Evolutionary conservation across 2,888 invertebrate genomes (phyloP).

Genomic region (Tiphia femorata): DNA sequence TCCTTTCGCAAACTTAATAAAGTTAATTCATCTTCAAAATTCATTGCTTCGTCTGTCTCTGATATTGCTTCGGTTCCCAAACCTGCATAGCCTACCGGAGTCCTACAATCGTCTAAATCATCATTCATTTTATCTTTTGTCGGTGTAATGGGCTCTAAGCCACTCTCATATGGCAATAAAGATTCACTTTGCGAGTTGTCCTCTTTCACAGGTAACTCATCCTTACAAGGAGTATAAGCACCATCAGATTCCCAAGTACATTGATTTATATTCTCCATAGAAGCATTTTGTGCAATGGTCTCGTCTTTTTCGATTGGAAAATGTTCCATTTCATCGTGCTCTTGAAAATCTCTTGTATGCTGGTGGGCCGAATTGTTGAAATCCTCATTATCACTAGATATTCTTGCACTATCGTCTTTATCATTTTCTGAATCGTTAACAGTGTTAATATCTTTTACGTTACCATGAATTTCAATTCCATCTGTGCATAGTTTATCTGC

Average conservation of each 20-base stretch:
- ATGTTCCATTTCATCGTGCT: conserved; percentile 51
- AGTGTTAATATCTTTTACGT: conserved; percentile 6
- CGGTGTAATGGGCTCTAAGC: conserved; percentile 65
- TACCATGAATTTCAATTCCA: neutral
- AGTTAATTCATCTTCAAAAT: conserved; percentile 66
- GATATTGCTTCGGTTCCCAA: conserved; percentile 69
- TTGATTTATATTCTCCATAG: neutral
- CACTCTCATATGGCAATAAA: conserved; percentile 51
- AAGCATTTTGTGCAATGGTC: neutral
- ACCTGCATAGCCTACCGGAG: conserved; percentile 65
- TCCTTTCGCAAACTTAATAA: conserved; percentile 64
- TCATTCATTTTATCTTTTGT: conserved; percentile 57
- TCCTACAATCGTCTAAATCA: conserved; percentile 65
- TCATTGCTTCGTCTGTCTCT: conserved; percentile 67
- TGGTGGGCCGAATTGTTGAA: conserved; percentile 24
- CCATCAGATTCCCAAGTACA: conserved; percentile 63
- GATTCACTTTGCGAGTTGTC: conserved; percentile 8
- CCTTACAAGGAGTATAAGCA: conserved; percentile 65
- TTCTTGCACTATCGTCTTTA: conserved; percentile 40
- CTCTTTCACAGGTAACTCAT: conserved; percentile 58
- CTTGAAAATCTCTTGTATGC: conserved; percentile 20
- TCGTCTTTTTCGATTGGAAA: conserved; percentile 56
- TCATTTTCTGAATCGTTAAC: conserved; percentile 33
- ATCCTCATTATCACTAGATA: conserved; percentile 24
- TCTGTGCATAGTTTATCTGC: neutral